These are phyloP conservation scores for Archaeoteleia sp. DNA, from an alignment of 2,888 invertebrate species.

Conservation along the genomic window DNA sequence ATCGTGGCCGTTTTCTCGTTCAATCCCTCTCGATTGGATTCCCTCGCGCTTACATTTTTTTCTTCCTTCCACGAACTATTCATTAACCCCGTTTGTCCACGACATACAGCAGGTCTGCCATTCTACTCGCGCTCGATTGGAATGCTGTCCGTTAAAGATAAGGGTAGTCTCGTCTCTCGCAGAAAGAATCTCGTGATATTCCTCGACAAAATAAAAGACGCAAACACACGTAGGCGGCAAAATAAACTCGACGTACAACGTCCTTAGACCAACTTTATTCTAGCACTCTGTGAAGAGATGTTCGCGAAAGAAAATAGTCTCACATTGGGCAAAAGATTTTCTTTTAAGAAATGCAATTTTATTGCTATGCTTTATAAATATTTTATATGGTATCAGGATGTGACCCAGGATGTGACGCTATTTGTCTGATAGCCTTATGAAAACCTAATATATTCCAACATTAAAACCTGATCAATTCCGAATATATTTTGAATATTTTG, in stretches of 20 bases:
- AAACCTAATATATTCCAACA: too few relatives aligned
- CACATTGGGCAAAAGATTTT: background rate
- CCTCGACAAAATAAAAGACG: conserved; percentile 25
- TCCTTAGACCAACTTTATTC: conserved; percentile 14
- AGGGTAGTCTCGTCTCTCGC: conserved; percentile 61
- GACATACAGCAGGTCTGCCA: conserved; percentile 44
- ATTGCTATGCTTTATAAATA: conserved; percentile 1
- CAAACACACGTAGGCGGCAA: conserved; percentile 17
- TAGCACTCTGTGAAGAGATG: background rate
- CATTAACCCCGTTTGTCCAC: conserved; percentile 63
- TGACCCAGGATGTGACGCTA: too few relatives aligned
- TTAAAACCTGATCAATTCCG: too few relatives aligned
- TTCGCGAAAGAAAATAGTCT: background rate
- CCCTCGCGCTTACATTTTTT: conserved; percentile 29
- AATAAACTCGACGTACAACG: conserved; percentile 20
- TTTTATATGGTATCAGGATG: too few relatives aligned
- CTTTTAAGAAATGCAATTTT: conserved; percentile 6
- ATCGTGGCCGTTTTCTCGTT: conserved; percentile 48
- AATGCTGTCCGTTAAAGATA: conserved; percentile 69
- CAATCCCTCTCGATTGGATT: conserved; percentile 45
- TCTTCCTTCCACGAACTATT: conserved; percentile 46
- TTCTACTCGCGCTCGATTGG: conserved; percentile 59
- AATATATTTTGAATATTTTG: too few relatives aligned
- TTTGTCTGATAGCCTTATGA: too few relatives aligned
- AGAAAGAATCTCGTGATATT: conserved; percentile 56